phyloP scores from a whole-genome alignment of 1,140 invertebrate genomes.

The Akabosia matsudoensis region DNA sequence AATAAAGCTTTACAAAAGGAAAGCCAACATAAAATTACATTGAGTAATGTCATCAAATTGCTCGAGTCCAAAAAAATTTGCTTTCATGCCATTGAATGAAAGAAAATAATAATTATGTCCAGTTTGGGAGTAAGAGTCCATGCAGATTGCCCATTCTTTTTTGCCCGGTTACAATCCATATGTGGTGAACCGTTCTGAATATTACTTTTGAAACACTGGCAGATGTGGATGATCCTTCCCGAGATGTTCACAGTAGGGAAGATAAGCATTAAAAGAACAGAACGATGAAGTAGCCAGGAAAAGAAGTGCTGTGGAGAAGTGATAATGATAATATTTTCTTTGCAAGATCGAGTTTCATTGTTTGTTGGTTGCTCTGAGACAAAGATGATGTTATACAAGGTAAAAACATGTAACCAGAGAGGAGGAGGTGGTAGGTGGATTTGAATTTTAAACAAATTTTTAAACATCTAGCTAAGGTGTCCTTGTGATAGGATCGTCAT shows the following conservation, averaged over 20 bases:
- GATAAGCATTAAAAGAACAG: background rate
- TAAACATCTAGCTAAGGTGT: background rate
- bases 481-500: conserved; percentile 10
- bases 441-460: background rate
- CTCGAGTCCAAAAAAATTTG: too few relatives aligned
- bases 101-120: conserved; percentile 16
- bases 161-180: background rate
- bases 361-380: background rate
- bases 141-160: conserved; percentile 6
- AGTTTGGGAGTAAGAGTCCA: background rate
- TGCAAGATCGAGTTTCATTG: background rate
- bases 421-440: background rate
- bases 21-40: too few relatives aligned
- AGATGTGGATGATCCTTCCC: background rate
- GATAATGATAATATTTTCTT: background rate
- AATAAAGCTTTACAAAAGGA: too few relatives aligned
- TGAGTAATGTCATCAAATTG: too few relatives aligned
- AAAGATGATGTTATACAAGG: background rate
- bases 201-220: background rate
- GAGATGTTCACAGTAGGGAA: background rate
- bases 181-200: background rate
- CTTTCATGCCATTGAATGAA: too few relatives aligned
- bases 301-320: background rate
- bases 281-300: background rate
- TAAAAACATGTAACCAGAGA: background rate